Evolutionary conservation across 2,888 invertebrate genomes (phyloP).

Genomic region (Apodemia hepburni): DNA sequence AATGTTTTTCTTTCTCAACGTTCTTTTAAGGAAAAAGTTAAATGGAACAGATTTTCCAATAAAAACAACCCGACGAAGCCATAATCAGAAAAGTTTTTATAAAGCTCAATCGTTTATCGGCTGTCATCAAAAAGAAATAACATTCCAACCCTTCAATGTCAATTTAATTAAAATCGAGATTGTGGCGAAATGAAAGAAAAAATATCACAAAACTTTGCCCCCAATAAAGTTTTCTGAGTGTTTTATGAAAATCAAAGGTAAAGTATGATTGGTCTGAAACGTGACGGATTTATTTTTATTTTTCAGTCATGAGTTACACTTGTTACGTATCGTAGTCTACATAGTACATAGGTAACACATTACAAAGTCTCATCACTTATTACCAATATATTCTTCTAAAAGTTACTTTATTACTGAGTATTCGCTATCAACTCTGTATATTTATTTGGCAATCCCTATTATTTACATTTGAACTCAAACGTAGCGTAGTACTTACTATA

Average conservation of each 20-base stretch:
- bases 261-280: background rate
- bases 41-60: constrained; percentile 47
- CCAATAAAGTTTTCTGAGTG: constrained; percentile 7
- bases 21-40: constrained; percentile 35
- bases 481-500: too few species aligned
- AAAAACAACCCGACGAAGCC: constrained; percentile 48
- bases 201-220: constrained; percentile 7
- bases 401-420: too few species aligned
- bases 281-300: background rate
- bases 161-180: constrained; percentile 67
- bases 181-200: constrained; percentile 14
- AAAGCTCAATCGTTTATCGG: constrained; percentile 67
- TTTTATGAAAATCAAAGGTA: constrained; percentile 9
- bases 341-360: too few species aligned
- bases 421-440: too few species aligned
- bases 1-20: constrained; percentile 23
- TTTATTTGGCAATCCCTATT: too few species aligned
- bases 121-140: constrained; percentile 75
- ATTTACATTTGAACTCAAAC: too few species aligned
- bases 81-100: constrained; percentile 55
- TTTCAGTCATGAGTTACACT: too few species aligned
- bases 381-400: too few species aligned
- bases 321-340: too few species aligned
- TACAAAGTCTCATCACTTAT: too few species aligned
- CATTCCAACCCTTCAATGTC: constrained; percentile 57